A percentile compares a stretch with the other conserved stretches of the same genome.
Conservation (phyloP, 2,113 vertebrate species). For the Gambusia affinis region DNA sequence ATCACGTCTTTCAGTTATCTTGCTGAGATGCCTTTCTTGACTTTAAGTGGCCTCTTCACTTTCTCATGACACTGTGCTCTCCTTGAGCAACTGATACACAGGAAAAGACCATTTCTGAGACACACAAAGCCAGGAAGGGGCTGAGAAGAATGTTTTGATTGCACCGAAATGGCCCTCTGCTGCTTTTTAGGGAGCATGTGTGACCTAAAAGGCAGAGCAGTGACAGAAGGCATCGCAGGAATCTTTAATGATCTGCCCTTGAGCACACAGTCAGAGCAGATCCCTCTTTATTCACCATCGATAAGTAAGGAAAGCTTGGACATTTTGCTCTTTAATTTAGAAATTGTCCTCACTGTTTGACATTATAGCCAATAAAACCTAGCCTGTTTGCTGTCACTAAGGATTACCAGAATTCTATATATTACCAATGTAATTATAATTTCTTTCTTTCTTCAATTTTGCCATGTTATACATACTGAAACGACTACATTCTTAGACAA, state of each 20-base stretch:
- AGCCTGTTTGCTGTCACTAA: too few relatives aligned
- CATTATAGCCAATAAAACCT: neutral
- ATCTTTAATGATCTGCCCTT: slow-evolving; percentile 72
- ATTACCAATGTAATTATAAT: too few relatives aligned
- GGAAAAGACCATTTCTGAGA: slow-evolving; percentile 68
- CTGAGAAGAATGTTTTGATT: slow-evolving; percentile 67
- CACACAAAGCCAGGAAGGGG: slow-evolving; percentile 78
- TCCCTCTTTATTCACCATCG: slow-evolving; percentile 4
- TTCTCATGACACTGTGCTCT: slow-evolving; percentile 64
- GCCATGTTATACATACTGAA: neutral
- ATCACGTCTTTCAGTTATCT: neutral
- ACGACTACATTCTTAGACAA: neutral
- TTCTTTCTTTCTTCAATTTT: neutral
- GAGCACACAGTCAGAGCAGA: slow-evolving; percentile 43
- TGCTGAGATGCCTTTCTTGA: slow-evolving; percentile 30
- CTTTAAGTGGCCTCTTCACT: slow-evolving; percentile 30
- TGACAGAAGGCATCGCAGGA: slow-evolving; percentile 72
- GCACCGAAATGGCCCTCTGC: slow-evolving; percentile 41
- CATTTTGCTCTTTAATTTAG: slow-evolving; percentile 9
- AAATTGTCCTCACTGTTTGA: neutral
- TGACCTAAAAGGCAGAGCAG: slow-evolving; percentile 66
- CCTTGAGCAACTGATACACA: slow-evolving; percentile 59
- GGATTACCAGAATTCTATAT: too few relatives aligned
- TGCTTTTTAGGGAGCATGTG: slow-evolving; percentile 63
- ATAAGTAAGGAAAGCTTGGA: neutral